A percentile compares a stretch with the other conserved stretches of the same genome.
Evolutionary conservation across 2,797 vertebrate species (phyloP).

Genomic region (Eutrigla gurnardus): DNA sequence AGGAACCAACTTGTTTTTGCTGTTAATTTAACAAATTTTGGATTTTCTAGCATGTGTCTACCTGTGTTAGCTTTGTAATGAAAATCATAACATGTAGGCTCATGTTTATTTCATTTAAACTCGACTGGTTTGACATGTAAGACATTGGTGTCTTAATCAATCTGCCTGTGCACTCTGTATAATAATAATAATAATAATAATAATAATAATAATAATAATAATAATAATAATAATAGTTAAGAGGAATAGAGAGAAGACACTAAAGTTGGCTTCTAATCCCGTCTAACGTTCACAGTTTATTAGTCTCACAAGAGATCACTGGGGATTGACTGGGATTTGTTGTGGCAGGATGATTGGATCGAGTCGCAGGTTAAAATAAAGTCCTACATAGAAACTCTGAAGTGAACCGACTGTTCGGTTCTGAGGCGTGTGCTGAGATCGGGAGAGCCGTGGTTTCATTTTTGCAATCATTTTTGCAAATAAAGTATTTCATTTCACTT

Average conservation of each 20-base stretch:
- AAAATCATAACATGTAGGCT: not conserved
- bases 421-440: not conserved
- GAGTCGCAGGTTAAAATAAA: slow-evolving; percentile 1
- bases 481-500: not conserved
- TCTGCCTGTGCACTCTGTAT: not conserved
- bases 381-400: not conserved
- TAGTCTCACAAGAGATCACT: slow-evolving; percentile 19
- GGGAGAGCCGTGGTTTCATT: not conserved
- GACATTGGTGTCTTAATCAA: no score
- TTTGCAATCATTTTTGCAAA: not conserved
- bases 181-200: not conserved
- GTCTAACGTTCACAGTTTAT: slow-evolving; percentile 3
- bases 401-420: not conserved
- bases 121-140: not conserved
- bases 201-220: not conserved
- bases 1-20: not conserved
- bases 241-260: not conserved
- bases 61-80: not conserved
- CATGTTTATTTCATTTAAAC: not conserved
- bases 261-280: not conserved
- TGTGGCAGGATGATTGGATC: slow-evolving; percentile 25
- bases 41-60: not conserved
- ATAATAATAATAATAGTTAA: not conserved
- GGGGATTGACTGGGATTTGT: slow-evolving; percentile 24
- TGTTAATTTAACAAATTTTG: not conserved